Evolutionary conservation across 2,888 invertebrate genomes (phyloP).

Genomic region (Aleiodes testaceus): DNA sequence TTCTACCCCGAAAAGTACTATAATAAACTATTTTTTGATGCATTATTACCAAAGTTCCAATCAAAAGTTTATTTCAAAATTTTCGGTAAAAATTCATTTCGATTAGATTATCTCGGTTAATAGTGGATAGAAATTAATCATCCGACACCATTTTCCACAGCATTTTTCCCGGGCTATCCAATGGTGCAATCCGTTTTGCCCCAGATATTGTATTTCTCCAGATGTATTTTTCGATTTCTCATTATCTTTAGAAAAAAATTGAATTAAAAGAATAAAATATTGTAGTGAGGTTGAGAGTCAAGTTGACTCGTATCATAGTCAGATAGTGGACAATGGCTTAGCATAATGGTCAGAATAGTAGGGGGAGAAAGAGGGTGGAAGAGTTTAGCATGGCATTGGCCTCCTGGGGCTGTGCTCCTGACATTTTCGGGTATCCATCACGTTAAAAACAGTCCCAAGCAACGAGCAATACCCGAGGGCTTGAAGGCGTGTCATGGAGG

Average conservation of each 20-base stretch:
- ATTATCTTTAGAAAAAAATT: too few species aligned
- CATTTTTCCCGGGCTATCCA: too few species aligned
- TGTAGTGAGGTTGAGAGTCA: slow-evolving; percentile 17
- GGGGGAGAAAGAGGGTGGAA: slow-evolving; percentile 43
- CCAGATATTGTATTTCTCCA: too few species aligned
- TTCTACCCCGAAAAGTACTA: not conserved
- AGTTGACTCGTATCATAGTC: slow-evolving; percentile 65
- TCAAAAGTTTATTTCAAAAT: not conserved
- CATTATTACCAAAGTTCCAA: too few species aligned
- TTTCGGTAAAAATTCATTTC: not conserved
- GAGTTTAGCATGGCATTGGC: slow-evolving; percentile 55
- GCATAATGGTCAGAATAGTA: slow-evolving; percentile 67
- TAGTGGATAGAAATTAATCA: too few species aligned
- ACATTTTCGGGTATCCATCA: slow-evolving; percentile 72
- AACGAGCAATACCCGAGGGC: slow-evolving; percentile 25
- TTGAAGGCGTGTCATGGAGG: slow-evolving; percentile 58
- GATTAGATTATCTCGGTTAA: too few species aligned
- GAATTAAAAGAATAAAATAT: not conserved
- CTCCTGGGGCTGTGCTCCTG: slow-evolving; percentile 67
- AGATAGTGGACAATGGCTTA: slow-evolving; percentile 68
- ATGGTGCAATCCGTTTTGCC: too few species aligned
- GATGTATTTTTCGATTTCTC: too few species aligned
- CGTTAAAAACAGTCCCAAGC: slow-evolving; percentile 50
- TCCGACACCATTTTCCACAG: too few species aligned
- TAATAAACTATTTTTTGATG: too few species aligned